Evolutionary conservation across 2,113 vertebrate genomes (phyloP).

Genomic region (Pterocles orientalis): DNA sequence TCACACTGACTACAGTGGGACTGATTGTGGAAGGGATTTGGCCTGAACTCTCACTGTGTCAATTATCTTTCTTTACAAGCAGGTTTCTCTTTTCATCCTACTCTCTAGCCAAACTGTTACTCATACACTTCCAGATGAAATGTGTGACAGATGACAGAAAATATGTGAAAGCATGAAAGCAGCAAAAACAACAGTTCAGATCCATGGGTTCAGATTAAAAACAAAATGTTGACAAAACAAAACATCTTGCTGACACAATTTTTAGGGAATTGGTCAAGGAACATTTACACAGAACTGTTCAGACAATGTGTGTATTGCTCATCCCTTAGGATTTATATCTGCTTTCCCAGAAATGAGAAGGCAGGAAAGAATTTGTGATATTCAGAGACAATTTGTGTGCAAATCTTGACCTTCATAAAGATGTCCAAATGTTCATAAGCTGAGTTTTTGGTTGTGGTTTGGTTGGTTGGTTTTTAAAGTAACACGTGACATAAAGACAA

Average conservation of each 20-base stretch:
- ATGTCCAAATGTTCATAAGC: background rate
- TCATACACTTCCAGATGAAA: background rate
- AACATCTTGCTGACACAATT: background rate
- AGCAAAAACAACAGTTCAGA: background rate
- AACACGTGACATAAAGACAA: background rate
- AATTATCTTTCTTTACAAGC: constrained; percentile 64
- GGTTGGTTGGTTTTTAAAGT: background rate
- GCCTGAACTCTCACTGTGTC: constrained; percentile 58
- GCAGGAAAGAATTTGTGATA: constrained; percentile 5
- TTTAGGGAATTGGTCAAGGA: background rate
- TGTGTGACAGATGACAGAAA: background rate
- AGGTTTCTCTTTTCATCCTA: constrained; percentile 10
- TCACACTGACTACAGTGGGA: constrained; percentile 54
- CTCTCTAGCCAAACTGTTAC: background rate
- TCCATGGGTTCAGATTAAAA: background rate
- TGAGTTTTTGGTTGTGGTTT: background rate
- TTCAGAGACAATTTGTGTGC: background rate
- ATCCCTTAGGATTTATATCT: background rate
- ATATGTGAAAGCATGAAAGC: background rate
- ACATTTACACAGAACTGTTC: background rate
- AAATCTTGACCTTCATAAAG: constrained; percentile 5
- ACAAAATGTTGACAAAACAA: background rate
- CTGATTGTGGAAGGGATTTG: constrained; percentile 68
- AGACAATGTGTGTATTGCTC: background rate
- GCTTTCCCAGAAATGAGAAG: constrained; percentile 9